Evolutionary conservation across 2,113 vertebrate species (phyloP).

Genomic region (Myodes glareolus): DNA sequence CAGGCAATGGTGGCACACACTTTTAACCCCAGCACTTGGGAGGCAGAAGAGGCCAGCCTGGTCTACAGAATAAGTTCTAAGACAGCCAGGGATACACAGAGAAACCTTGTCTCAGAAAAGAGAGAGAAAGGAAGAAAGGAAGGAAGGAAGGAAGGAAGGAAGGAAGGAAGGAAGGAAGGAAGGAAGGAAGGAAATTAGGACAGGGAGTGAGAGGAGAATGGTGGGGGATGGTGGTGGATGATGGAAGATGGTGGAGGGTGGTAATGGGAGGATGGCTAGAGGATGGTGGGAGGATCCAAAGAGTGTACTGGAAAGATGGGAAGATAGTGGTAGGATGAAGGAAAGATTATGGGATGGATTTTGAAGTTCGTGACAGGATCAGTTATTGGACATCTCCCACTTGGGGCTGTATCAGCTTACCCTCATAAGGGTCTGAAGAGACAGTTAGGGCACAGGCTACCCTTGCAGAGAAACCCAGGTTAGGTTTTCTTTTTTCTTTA

Average conservation of each 20-base stretch:
- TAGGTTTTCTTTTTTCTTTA: too few species aligned
- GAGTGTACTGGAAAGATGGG: background rate
- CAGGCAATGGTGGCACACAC: too few species aligned
- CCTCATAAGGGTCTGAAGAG: background rate
- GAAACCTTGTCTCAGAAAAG: too few species aligned
- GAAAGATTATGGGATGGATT: background rate
- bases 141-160: too few species aligned
- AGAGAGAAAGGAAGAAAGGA: accelerated
- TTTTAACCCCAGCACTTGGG: too few species aligned
- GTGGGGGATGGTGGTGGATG: background rate
- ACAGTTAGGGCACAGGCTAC: background rate
- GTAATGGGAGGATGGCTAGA: background rate
- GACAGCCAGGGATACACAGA: too few species aligned
- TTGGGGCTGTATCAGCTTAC: background rate
- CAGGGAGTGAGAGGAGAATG: background rate
- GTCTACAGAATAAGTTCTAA: too few species aligned
- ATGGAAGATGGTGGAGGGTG: background rate
- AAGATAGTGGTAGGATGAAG: background rate
- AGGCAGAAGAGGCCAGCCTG: too few species aligned
- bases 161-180: too few species aligned
- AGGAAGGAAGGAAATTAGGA: too few species aligned
- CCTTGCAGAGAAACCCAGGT: background rate
- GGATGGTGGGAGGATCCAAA: background rate
- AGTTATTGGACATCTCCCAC: too few species aligned
- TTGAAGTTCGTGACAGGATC: background rate